A percentile compares a stretch with the other conserved stretches of the same genome.
Conservation (phyloP, 64 coral and sea anemone species). For the Dendronephthya gigantea region DNA sequence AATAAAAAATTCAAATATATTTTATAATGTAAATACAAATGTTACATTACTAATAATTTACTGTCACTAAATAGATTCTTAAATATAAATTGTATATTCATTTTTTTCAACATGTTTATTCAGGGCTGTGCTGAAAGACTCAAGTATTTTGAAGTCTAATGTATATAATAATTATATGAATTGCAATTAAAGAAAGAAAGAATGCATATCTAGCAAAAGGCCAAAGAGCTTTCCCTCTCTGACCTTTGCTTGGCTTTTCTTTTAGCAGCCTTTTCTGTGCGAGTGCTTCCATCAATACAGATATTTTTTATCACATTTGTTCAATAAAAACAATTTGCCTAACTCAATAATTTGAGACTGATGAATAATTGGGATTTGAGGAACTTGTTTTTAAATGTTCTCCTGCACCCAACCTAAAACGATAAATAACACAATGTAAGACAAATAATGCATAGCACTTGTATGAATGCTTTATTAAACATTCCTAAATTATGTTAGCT, state of each 20-base stretch:
- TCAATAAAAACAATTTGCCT: neutral
- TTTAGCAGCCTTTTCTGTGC: neutral
- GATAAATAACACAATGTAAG: neutral
- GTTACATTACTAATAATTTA: neutral
- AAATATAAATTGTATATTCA: neutral
- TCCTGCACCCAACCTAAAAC: neutral
- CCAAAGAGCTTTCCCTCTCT: too few species aligned
- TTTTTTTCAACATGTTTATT: neutral
- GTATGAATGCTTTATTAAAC: too few species aligned
- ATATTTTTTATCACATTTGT: neutral
- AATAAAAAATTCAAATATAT: neutral
- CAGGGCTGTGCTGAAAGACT: neutral
- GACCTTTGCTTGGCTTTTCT: too few species aligned
- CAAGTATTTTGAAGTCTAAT: too few species aligned
- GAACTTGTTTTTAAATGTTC: neutral
- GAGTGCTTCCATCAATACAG: neutral
- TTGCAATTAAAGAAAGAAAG: too few species aligned
- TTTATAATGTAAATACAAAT: neutral
- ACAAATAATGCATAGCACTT: too few species aligned
- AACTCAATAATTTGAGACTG: neutral
- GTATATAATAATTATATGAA: neutral
- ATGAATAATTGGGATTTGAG: neutral
- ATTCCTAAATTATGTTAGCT: too few species aligned
- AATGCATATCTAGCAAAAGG: too few species aligned
- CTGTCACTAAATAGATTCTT: constrained; percentile 6